phyloP scores from a whole-genome alignment of 1,140 invertebrate genomes.

The Drosophila ambigua region DNA sequence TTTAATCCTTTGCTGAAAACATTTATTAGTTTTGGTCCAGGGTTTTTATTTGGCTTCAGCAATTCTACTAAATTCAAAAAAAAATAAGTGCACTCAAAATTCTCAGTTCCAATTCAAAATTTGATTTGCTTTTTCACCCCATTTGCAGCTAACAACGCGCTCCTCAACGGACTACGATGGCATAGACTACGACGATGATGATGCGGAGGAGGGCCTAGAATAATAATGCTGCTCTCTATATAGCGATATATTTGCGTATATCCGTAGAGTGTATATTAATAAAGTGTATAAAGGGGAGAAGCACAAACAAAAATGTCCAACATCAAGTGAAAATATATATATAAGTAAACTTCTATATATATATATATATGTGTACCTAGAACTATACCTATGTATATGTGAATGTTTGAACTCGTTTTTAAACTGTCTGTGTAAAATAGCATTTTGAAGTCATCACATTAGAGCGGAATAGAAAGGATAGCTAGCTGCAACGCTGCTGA shows the following conservation, averaged over 20 bases:
- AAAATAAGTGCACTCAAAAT: conserved; percentile 29
- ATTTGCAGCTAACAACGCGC: conserved; percentile 62
- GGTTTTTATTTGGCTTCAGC: conserved; percentile 44
- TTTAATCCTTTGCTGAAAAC: conserved; percentile 15
- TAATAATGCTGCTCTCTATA: conserved; percentile 34
- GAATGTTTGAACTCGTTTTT: conserved; percentile 44
- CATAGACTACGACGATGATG: conserved; percentile 74
- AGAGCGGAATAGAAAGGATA: conserved; percentile 44
- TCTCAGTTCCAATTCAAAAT: conserved; percentile 35
- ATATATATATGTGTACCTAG: conserved; percentile 13
- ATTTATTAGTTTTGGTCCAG: conserved; percentile 34
- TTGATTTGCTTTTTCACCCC: conserved; percentile 17
- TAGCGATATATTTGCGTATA: conserved; percentile 36
- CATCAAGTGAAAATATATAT: neutral
- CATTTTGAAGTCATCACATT: conserved; percentile 51
- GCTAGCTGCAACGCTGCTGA: conserved; percentile 1
- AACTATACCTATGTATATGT: conserved; percentile 12
- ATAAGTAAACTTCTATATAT: conserved; percentile 7
- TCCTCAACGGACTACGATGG: conserved; percentile 70
- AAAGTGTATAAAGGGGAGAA: conserved; percentile 36
- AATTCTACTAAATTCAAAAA: conserved; percentile 16
- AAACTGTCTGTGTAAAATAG: conserved; percentile 49
- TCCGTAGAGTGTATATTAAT: conserved; percentile 38
- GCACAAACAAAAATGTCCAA: conserved; percentile 39
- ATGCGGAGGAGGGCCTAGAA: conserved; percentile 71